These are phyloP conservation scores for Leucopsar rothschildi DNA, from an alignment of 2,113 vertebrate species.

Conservation along the genomic window DNA sequence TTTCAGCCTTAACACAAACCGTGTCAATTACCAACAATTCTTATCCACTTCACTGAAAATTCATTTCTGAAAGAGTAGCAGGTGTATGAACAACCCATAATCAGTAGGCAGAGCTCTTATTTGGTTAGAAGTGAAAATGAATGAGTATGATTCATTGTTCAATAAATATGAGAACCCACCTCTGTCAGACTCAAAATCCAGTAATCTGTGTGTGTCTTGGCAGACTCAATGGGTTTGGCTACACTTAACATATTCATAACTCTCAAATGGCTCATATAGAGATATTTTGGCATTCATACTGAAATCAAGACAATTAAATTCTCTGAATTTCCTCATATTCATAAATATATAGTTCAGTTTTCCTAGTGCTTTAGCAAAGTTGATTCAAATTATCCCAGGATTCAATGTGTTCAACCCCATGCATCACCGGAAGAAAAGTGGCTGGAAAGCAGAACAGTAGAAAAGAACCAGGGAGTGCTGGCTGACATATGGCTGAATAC, in stretches of 20 bases:
- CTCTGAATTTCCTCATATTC: background rate
- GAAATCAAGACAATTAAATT: background rate
- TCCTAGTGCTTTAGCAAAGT: background rate
- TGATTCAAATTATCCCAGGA: background rate
- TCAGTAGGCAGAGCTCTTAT: background rate
- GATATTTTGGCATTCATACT: background rate
- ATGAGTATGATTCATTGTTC: background rate
- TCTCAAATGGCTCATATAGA: background rate
- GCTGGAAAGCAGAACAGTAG: background rate
- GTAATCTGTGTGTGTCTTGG: background rate
- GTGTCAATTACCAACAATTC: background rate
- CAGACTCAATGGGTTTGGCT: background rate
- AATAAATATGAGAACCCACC: background rate
- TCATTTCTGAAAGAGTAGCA: background rate
- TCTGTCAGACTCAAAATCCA: background rate
- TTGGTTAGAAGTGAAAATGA: background rate
- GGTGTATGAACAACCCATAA: background rate
- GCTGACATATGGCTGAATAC: rapidly evolving
- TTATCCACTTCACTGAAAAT: background rate
- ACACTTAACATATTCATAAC: background rate
- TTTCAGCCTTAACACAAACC: background rate
- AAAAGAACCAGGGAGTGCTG: background rate
- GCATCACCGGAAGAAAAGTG: background rate
- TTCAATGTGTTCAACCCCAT: background rate
- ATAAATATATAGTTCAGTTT: background rate